A percentile compares a stretch with the other conserved stretches of the same genome.
Evolutionary conservation across 2,888 invertebrate genomes (phyloP).

Genomic region (Ectemnius continuus): DNA sequence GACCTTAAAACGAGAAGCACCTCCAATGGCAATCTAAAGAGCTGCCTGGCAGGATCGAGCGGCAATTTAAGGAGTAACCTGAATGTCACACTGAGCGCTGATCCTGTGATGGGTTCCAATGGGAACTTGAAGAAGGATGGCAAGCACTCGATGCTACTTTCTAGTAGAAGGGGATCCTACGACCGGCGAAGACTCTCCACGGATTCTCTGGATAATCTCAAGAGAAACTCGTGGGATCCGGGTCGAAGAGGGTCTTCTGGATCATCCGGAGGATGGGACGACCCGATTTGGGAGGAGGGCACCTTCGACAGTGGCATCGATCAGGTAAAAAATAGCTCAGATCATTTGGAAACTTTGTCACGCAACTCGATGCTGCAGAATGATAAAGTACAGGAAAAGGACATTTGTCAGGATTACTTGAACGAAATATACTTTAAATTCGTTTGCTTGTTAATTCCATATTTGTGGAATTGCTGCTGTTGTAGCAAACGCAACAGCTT

Average conservation of each 20-base stretch:
- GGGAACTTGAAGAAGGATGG: constrained; percentile 68
- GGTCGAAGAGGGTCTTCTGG: constrained; percentile 83
- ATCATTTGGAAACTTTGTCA: too few relatives aligned
- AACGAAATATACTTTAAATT: too few relatives aligned
- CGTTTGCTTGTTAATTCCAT: too few relatives aligned
- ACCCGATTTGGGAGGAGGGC: constrained; percentile 82
- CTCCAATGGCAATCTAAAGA: constrained; percentile 68
- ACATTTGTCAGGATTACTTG: too few relatives aligned
- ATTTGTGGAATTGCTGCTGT: too few relatives aligned
- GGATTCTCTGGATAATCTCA: constrained; percentile 84
- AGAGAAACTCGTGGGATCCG: constrained; percentile 85
- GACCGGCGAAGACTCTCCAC: constrained; percentile 81
- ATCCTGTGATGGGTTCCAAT: constrained; percentile 64
- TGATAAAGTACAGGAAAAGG: too few relatives aligned
- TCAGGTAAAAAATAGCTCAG: constrained; percentile 43
- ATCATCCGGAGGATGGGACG: constrained; percentile 81
- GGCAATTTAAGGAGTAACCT: constrained; percentile 69
- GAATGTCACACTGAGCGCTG: constrained; percentile 73
- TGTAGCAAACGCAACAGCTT: too few relatives aligned
- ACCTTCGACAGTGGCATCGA: constrained; percentile 32
- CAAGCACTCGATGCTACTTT: constrained; percentile 41
- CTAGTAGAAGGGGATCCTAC: constrained; percentile 79
- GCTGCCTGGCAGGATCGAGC: constrained; percentile 69
- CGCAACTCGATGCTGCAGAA: too few relatives aligned
- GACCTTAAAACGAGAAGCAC: constrained; percentile 56